These are phyloP conservation scores for Drosophila virilis DNA, from an alignment of 1,140 invertebrate genomes.

Conservation along the genomic window DNA sequence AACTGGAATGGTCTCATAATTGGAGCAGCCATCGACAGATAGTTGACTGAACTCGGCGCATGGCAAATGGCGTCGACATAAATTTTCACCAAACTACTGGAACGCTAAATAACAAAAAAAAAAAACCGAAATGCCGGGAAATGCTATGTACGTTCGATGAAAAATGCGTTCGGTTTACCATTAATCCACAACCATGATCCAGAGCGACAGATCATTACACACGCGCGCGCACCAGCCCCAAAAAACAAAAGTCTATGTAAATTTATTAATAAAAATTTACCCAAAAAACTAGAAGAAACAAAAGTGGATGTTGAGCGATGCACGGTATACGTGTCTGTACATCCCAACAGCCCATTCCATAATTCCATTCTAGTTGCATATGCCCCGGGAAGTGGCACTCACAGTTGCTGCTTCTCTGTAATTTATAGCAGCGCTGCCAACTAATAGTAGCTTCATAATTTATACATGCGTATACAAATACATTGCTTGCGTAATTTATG, in stretches of 20 bases:
- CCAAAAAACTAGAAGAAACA: constrained; percentile 43
- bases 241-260: constrained; percentile 44
- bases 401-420: constrained; percentile 66
- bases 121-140: constrained; percentile 28
- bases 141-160: constrained; percentile 71
- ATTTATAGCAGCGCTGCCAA: constrained; percentile 69
- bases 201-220: constrained; percentile 82
- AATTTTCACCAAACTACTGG: constrained; percentile 38
- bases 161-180: constrained; percentile 83
- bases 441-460: constrained; percentile 82
- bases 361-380: constrained; percentile 16
- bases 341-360: constrained; percentile 5
- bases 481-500: constrained; percentile 73
- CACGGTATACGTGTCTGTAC: constrained; percentile 30
- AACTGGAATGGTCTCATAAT: constrained; percentile 68
- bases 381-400: constrained; percentile 5
- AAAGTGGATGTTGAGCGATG: constrained; percentile 27
- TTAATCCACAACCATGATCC: constrained; percentile 81
- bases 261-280: constrained; percentile 79
- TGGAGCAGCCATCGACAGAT: constrained; percentile 33
- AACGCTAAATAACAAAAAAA: background rate
- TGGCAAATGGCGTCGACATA: constrained; percentile 48
- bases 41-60: constrained; percentile 66
- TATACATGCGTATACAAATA: constrained; percentile 67
- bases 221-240: constrained; percentile 53